Evolutionary conservation across 2,888 invertebrate genomes (phyloP), one percentile per base, ranked within the genome.

Genomic region (Epinotia bilunana): DNA sequence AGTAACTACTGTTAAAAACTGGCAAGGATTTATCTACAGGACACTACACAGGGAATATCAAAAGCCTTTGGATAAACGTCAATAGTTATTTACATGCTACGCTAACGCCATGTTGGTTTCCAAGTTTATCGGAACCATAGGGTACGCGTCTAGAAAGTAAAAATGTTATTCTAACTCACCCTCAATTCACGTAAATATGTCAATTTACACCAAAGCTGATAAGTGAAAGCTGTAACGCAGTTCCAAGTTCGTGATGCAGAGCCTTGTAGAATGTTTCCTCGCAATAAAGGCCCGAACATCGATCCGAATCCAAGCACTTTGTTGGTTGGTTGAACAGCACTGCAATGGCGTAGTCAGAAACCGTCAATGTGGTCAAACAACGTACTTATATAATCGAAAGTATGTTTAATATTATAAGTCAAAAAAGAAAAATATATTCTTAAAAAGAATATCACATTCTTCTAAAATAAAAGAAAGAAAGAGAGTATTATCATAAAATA

Each of bases 211-310:
- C 96, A 95, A 90, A 95, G 88, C 81, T 92, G 89, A 89, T 95
- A 94, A 82, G 95, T 95, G 83, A 95, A 94, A 91, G 95, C 94
- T 83, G 95, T 91, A 85, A 95, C 89, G 88, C 95, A 95, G 93
- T 95, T 95, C 96, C 96, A 96, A 95, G 96, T 96, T 91, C 95
- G 95, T 84, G 95, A 93, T 86, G 95, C 96, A 88, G 96, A 95
- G 91, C 95, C 95, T 94, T 95, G 95, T 94, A 96, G 92, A 91
- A 95, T 92, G 91, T 95, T 94, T 94, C 95, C 94, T 94, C 93
- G 94, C 91, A 95, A 88, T 91, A 95, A 93, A 93, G 95, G 95
- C 91, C 95, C 95, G 92, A 95, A 95, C 95, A 95, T 95, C 95
- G 95, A 95, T 95, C 95, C 95, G 94, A 95, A 92, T 94, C 88